Percentiles rank a stretch among this genome's conserved stretches.
Evolutionary conservation across 2,888 invertebrate species (phyloP).

Genomic region (Maniola hyperantus): DNA sequence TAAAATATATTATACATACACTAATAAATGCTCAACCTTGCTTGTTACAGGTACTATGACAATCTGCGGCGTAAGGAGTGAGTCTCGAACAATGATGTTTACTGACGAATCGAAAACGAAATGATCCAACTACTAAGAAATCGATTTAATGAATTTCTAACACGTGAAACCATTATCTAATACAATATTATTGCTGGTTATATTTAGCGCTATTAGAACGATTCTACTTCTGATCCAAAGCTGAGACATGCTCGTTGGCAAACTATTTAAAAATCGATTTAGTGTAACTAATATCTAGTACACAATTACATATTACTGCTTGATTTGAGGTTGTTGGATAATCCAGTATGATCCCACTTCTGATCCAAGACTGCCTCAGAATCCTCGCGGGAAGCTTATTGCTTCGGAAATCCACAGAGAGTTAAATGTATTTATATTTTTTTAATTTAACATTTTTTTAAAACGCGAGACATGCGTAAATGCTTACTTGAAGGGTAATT

Average conservation of each 20-base stretch:
- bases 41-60: conserved; percentile 75
- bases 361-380: background rate
- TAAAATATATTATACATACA: conserved; percentile 31
- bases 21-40: conserved; percentile 40
- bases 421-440: no score
- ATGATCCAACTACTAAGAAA: conserved; percentile 6
- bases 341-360: background rate
- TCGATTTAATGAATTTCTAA: conserved; percentile 6
- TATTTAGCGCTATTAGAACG: no score
- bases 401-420: no score
- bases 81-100: conserved; percentile 65
- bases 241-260: no score
- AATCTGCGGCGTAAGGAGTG: conserved; percentile 70
- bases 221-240: no score
- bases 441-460: background rate
- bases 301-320: background rate
- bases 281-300: background rate
- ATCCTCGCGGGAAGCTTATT: no score
- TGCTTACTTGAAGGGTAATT: background rate
- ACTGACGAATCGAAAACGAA: conserved; percentile 52
- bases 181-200: background rate
- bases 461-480: no score
- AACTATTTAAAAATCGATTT: conserved; percentile 17
- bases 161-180: background rate
- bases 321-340: background rate